Evolutionary conservation across 2,113 vertebrate genomes (phyloP).

Genomic region (Oreochromis aureus): DNA sequence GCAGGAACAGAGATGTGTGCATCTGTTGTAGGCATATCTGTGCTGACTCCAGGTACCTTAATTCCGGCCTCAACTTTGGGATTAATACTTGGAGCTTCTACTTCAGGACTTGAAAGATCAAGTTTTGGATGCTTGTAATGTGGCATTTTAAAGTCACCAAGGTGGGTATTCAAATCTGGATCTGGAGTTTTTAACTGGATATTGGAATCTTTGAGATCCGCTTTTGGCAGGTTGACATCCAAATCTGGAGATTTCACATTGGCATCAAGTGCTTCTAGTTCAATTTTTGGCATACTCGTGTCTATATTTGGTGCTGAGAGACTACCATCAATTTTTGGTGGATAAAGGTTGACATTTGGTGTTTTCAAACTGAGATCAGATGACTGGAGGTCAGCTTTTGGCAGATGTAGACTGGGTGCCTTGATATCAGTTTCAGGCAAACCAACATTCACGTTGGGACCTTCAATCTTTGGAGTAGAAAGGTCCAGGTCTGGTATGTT

Average conservation of each 20-base stretch:
- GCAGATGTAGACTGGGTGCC: slow-evolving; percentile 19
- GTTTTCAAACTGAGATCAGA: neutral
- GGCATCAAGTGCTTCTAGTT: neutral
- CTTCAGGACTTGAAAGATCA: slow-evolving; percentile 31
- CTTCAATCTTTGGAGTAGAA: neutral
- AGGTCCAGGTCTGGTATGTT: slow-evolving; percentile 13
- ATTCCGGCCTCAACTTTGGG: slow-evolving; percentile 20
- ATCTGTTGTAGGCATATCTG: neutral
- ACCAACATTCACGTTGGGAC: slow-evolving; percentile 7
- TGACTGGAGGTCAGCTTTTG: slow-evolving; percentile 1
- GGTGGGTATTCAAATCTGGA: slow-evolving; percentile 8
- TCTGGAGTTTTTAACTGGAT: slow-evolving; percentile 37
- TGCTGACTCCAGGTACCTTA: slow-evolving; percentile 25
- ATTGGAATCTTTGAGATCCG: slow-evolving; percentile 9
- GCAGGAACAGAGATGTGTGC: slow-evolving; percentile 12
- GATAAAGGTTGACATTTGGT: slow-evolving; percentile 3
- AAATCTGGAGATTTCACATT: slow-evolving; percentile 11
- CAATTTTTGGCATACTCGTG: neutral
- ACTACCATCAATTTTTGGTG: slow-evolving; percentile 4
- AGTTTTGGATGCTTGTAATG: slow-evolving; percentile 52
- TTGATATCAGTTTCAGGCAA: slow-evolving; percentile 36
- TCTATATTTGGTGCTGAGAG: slow-evolving; percentile 1
- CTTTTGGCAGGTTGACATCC: slow-evolving; percentile 10
- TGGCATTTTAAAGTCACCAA: slow-evolving; percentile 45
- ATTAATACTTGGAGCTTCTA: slow-evolving; percentile 22